These are phyloP conservation scores for Paramisgurnus dabryanus DNA, from an alignment of 2,113 vertebrate species.

Conservation along the genomic window DNA sequence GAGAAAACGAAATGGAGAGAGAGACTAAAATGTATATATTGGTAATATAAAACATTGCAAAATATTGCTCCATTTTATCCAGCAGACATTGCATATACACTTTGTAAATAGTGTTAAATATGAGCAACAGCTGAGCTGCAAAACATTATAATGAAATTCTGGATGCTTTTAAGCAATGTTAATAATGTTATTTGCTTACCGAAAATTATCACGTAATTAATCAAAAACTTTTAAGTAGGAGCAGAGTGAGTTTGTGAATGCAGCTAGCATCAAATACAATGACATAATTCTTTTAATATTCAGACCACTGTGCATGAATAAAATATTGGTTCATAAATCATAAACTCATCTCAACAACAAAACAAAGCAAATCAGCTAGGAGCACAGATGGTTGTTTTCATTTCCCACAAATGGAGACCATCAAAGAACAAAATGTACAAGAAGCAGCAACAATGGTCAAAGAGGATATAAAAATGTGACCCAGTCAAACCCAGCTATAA, in stretches of 20 bases:
- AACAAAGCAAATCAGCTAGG: conserved; percentile 16
- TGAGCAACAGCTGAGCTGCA: no score
- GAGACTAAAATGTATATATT: background rate
- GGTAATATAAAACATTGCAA: conserved; percentile 28
- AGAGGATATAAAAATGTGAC: background rate
- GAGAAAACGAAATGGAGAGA: conserved; percentile 26
- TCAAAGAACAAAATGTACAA: background rate
- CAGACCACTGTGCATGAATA: conserved; percentile 23
- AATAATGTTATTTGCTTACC: background rate
- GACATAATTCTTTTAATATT: conserved; percentile 20
- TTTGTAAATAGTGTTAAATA: no score
- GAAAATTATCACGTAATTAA: background rate
- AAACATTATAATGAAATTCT: background rate
- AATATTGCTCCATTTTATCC: background rate
- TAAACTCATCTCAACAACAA: conserved; percentile 24
- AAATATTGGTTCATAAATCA: conserved; percentile 22
- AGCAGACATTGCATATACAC: no score
- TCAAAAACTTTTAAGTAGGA: background rate
- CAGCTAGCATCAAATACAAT: background rate
- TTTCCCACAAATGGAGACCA: background rate
- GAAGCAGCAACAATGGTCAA: background rate
- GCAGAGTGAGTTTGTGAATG: conserved; percentile 3
- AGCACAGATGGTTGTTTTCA: background rate
- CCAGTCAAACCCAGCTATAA: no score
- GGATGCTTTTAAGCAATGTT: background rate